Percentiles rank a stretch among this genome's conserved stretches.
Conservation (phyloP, 2,888 invertebrate genomes). For the Chaetogeoica ovagalla region DNA sequence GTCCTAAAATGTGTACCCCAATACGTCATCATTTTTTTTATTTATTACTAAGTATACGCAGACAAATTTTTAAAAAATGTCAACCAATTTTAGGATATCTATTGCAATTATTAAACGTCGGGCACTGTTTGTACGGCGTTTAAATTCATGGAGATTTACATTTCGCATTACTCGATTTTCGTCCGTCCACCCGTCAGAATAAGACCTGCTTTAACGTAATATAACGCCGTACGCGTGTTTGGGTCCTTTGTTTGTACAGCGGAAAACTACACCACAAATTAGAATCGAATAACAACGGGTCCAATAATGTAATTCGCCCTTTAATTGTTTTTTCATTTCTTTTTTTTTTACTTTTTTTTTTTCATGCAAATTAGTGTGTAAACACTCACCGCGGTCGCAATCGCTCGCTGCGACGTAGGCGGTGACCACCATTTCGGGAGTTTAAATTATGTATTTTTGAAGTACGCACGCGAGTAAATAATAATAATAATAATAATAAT, state of each 20-base stretch:
- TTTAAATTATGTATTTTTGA: conserved; percentile 37
- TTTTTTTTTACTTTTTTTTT: neutral
- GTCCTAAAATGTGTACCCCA: too few species aligned
- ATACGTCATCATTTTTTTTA: too few species aligned
- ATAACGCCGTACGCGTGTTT: neutral
- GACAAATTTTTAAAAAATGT: too few species aligned
- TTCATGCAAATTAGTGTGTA: conserved; percentile 7
- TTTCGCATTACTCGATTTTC: too few species aligned
- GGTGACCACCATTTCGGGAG: neutral
- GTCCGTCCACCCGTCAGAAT: too few species aligned
- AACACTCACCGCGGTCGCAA: neutral
- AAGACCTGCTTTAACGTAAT: too few species aligned
- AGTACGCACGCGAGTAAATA: conserved; percentile 26
- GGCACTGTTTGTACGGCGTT: too few species aligned
- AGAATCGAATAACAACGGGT: conserved; percentile 30
- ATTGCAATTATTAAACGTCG: too few species aligned
- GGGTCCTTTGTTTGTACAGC: conserved; percentile 21
- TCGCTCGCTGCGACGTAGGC: neutral
- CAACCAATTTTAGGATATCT: too few species aligned
- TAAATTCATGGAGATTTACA: too few species aligned
- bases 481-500: conserved; percentile 35
- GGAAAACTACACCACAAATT: conserved; percentile 13
- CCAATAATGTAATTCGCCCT: conserved; percentile 41
- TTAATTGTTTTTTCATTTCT: conserved; percentile 27
- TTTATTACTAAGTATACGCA: too few species aligned